Conservation (phyloP, 2,113 vertebrate genomes). For the Crotalus viridis region DNA sequence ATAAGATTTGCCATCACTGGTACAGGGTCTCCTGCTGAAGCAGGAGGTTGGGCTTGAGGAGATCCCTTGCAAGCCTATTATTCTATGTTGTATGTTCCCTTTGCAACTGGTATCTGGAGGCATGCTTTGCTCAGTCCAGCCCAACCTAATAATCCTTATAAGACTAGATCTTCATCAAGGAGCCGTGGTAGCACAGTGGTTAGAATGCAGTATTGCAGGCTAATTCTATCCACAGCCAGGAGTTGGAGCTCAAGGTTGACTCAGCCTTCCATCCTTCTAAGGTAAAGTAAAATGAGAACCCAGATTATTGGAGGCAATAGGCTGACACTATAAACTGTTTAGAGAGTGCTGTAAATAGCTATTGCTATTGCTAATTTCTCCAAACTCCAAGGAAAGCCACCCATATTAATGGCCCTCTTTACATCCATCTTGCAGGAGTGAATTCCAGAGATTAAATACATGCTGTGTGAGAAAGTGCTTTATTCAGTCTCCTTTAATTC, state of each 20-base stretch:
- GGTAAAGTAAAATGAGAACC: neutral
- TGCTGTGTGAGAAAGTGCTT: neutral
- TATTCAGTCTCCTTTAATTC: neutral
- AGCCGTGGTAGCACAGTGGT: neutral
- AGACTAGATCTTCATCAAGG: neutral
- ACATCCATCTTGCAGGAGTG: neutral
- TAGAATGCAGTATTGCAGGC: neutral
- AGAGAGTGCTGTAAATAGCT: neutral
- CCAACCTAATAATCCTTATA: neutral
- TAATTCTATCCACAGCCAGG: neutral
- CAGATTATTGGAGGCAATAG: neutral
- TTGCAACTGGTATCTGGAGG: neutral
- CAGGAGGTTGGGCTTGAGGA: too few species aligned
- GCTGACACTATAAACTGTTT: neutral
- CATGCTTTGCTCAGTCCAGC: neutral
- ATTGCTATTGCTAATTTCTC: neutral
- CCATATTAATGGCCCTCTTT: neutral
- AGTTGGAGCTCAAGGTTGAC: neutral
- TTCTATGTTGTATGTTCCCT: neutral
- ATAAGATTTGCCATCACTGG: too few species aligned
- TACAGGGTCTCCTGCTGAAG: neutral
- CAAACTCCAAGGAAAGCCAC: neutral
- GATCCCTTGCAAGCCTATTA: neutral
- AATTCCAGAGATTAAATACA: neutral
- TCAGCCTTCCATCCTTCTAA: neutral